phyloP scores from a whole-genome alignment of 1,140 invertebrate species.

The Drosophila ambigua region DNA sequence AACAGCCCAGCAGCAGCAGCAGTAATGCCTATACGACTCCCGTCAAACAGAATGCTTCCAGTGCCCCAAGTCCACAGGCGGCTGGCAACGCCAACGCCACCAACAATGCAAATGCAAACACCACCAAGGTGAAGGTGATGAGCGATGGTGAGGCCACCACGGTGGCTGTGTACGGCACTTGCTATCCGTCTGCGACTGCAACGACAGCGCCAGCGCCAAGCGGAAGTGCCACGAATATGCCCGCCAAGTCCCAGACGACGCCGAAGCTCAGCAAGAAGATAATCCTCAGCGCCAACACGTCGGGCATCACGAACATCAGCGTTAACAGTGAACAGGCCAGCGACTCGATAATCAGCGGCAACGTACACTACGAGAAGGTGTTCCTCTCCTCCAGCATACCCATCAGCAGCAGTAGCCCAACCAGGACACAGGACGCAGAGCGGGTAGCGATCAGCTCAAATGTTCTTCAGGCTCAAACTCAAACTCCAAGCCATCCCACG shows the following conservation, averaged over 20 bases:
- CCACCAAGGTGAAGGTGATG: constrained; percentile 74
- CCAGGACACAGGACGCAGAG: constrained; percentile 9
- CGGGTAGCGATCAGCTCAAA: constrained; percentile 7
- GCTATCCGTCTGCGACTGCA: constrained; percentile 49
- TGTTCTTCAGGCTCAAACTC: not conserved
- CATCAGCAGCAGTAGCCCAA: constrained; percentile 33
- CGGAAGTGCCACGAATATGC: constrained; percentile 5
- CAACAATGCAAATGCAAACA: constrained; percentile 30
- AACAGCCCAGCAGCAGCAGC: constrained; percentile 32
- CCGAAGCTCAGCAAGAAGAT: constrained; percentile 79
- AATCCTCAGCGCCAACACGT: constrained; percentile 76
- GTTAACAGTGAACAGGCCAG: constrained; percentile 65
- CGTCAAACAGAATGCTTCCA: constrained; percentile 52
- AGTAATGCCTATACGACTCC: constrained; percentile 66
- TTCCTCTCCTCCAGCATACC: constrained; percentile 76
- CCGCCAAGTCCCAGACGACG: constrained; percentile 55
- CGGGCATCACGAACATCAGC: constrained; percentile 77
- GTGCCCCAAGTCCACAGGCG: constrained; percentile 17
- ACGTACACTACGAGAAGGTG: constrained; percentile 80
- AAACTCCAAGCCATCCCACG: too few relatives aligned
- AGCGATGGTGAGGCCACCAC: constrained; percentile 51
- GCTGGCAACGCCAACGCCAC: not conserved
- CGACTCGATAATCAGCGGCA: constrained; percentile 65
- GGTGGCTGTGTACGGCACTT: constrained; percentile 77
- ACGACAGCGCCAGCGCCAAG: constrained; percentile 1